Percentiles rank a stretch among this genome's conserved stretches.
Evolutionary conservation across 2,797 vertebrate species (phyloP).

Genomic region (Babyrousa celebensis): DNA sequence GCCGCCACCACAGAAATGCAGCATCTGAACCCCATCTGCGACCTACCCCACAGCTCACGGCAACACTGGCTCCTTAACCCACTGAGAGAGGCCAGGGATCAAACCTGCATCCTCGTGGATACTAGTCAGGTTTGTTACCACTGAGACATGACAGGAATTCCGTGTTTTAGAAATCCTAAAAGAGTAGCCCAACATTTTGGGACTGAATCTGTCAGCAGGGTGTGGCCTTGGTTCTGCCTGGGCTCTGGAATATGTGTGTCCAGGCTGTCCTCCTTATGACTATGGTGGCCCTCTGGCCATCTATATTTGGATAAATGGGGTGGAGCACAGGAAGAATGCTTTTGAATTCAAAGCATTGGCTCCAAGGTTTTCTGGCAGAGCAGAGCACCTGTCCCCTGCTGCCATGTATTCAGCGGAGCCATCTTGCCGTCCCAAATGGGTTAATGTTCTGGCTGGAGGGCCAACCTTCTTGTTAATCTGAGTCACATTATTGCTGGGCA

Average conservation of each 20-base stretch:
- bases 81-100: too few relatives aligned
- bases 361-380: not conserved
- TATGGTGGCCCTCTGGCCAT: not conserved
- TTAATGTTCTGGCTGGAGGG: not conserved
- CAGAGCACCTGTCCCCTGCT: not conserved
- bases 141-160: too few relatives aligned
- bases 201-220: not conserved
- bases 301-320: not conserved
- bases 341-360: not conserved
- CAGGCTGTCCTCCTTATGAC: not conserved
- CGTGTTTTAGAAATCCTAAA: conserved; percentile 13
- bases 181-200: not conserved
- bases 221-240: not conserved
- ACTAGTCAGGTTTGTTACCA: too few relatives aligned
- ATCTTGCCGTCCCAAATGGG: not conserved
- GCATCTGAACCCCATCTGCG: too few relatives aligned
- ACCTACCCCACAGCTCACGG: too few relatives aligned
- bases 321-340: not conserved
- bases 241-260: not conserved
- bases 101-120: too few relatives aligned
- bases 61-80: too few relatives aligned
- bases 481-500: fast-evolving
- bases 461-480: not conserved
- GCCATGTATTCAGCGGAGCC: not conserved
- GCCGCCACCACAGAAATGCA: too few relatives aligned